phyloP scores from a whole-genome alignment of 2,113 vertebrate species.

The Zingel zingel region DNA sequence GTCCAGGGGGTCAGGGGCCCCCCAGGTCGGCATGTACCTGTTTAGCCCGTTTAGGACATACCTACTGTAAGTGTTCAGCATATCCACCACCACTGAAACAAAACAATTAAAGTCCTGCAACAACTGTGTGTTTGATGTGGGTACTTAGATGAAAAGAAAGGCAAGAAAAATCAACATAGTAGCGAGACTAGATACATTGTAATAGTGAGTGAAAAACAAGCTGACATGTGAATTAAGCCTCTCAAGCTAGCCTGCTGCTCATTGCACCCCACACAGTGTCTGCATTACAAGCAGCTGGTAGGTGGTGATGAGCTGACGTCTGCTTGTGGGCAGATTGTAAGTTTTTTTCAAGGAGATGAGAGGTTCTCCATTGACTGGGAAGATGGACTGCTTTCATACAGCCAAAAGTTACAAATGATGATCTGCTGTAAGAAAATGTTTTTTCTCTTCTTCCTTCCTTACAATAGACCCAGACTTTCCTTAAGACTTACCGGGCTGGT shows the following conservation, averaged over 20 bases:
- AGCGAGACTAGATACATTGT: slow-evolving; percentile 44
- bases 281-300: slow-evolving; percentile 81
- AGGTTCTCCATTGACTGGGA: slow-evolving; percentile 78
- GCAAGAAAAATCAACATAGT: slow-evolving; percentile 15
- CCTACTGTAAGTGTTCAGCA: background rate
- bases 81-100: slow-evolving; percentile 10
- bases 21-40: background rate
- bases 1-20: background rate
- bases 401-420: slow-evolving; percentile 75
- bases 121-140: slow-evolving; percentile 12
- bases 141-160: slow-evolving; percentile 27
- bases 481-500: slow-evolving; percentile 50
- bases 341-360: slow-evolving; percentile 61
- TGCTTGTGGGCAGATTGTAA: slow-evolving; percentile 77
- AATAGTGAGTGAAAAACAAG: slow-evolving; percentile 37
- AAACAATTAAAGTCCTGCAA: slow-evolving; percentile 22
- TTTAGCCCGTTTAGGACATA: background rate
- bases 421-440: slow-evolving; percentile 64
- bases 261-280: slow-evolving; percentile 76
- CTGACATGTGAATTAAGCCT: slow-evolving; percentile 62
- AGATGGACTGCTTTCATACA: slow-evolving; percentile 64
- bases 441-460: slow-evolving; percentile 40
- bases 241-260: slow-evolving; percentile 45
- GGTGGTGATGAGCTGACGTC: slow-evolving; percentile 76
- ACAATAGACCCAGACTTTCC: slow-evolving; percentile 66